Conservation (phyloP, 2,888 invertebrate species). For the Epinotia bilunana region DNA sequence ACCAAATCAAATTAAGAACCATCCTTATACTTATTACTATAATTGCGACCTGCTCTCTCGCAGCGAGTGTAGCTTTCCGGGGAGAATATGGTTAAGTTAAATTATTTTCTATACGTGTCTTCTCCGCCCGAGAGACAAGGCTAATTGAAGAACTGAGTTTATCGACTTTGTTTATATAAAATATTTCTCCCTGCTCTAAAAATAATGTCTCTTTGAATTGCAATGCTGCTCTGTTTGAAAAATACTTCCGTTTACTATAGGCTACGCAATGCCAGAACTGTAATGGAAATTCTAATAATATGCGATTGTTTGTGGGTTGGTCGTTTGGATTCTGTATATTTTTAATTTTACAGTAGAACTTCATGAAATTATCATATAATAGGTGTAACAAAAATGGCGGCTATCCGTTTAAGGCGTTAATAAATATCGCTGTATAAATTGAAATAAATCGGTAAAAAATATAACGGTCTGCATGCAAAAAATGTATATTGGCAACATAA, state of each 20-base stretch:
- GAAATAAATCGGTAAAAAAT: no score
- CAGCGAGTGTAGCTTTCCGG: slow-evolving; percentile 21
- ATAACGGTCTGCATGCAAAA: no score
- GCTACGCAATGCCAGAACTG: neutral
- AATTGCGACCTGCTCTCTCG: neutral
- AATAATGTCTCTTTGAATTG: slow-evolving; percentile 35
- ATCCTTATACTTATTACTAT: no score
- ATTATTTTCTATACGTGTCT: slow-evolving; percentile 42
- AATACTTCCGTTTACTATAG: slow-evolving; percentile 4
- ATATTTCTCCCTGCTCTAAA: slow-evolving; percentile 29
- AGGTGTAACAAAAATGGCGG: no score
- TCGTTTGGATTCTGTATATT: neutral
- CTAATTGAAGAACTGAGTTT: slow-evolving; percentile 49
- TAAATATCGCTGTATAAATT: no score
- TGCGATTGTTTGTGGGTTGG: no score
- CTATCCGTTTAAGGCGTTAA: no score
- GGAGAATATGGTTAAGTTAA: slow-evolving; percentile 21
- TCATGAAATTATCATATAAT: neutral
- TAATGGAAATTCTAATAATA: slow-evolving; percentile 1
- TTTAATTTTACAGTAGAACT: neutral
- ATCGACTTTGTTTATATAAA: slow-evolving; percentile 45
- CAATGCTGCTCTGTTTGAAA: slow-evolving; percentile 10
- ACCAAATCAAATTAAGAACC: no score
- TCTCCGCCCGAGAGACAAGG: slow-evolving; percentile 34
- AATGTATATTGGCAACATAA: no score